Conservation (phyloP, 2,113 vertebrate species). For the Lepus europaeus region DNA sequence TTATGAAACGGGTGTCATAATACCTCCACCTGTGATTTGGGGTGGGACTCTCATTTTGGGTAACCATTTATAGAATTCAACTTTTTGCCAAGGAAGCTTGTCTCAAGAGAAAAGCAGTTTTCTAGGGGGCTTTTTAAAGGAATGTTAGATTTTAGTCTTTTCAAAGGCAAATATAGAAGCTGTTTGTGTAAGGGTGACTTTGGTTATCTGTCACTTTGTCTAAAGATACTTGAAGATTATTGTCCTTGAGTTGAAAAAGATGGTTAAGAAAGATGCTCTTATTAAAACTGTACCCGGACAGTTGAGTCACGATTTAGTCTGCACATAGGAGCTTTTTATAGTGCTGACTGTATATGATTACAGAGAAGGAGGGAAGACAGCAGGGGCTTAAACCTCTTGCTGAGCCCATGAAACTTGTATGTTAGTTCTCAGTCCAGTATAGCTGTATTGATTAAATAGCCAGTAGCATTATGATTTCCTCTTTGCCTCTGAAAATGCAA, state of each 20-base stretch:
- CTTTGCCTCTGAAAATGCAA: conserved; percentile 16
- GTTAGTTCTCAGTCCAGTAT: conserved; percentile 25
- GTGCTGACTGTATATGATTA: background rate
- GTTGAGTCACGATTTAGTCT: background rate
- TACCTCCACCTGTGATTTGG: conserved; percentile 76
- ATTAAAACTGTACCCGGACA: background rate
- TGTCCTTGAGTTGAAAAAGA: conserved; percentile 60
- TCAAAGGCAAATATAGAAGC: conserved; percentile 65
- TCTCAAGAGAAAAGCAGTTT: conserved; percentile 81
- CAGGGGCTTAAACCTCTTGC: conserved; percentile 35
- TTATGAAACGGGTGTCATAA: conserved; percentile 75
- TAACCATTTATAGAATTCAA: conserved; percentile 72
- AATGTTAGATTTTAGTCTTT: conserved; percentile 70
- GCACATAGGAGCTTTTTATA: background rate
- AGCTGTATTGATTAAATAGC: conserved; percentile 44
- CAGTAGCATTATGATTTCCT: conserved; percentile 55
- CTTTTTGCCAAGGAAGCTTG: conserved; percentile 78
- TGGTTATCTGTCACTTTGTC: conserved; percentile 42
- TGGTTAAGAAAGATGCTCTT: conserved; percentile 50
- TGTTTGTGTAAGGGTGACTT: conserved; percentile 66
- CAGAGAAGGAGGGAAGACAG: conserved; percentile 26
- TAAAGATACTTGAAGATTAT: conserved; percentile 65
- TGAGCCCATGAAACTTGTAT: background rate
- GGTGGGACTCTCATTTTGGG: conserved; percentile 75
- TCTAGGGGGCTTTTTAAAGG: conserved; percentile 72